Evolutionary conservation across 1,140 invertebrate genomes (phyloP), one percentile per base, ranked within the genome.

Genomic region (Hyphantria cunea): DNA sequence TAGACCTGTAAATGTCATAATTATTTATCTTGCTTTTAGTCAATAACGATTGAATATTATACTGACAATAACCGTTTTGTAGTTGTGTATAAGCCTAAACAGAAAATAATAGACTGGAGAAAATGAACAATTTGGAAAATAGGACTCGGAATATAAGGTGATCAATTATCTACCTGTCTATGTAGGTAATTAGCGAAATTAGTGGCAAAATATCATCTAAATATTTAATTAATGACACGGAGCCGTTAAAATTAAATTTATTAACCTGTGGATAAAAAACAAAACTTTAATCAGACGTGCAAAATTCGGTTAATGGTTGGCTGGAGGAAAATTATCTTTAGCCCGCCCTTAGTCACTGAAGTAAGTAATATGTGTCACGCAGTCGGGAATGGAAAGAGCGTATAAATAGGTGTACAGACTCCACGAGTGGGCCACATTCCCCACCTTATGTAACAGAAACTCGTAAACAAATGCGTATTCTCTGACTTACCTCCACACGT

Each of bases 381-480:
- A 60, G 76, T 70, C 75, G 72, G 70, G 73, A 78, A 79, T 81
- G 81, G 77, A 84, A 83, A 84, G 76, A 80, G 76, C 66, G 66
- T 83, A 85, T 83, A 85, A 85, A 85, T 85, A 83, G 79, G 45
- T 72, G 61, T 56, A 61, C 61, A 73, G 72, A 74, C 76, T 69
- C 63, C 61, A 74, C 61, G 65, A 74, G 66, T 73, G 73, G 66
- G 71, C 67, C 74, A 53, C 54, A 66, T 66, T 66, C 64, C 42
- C 42, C 55, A 70, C 55, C 74, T 86, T 84, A 84, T 83, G 79
- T 83, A 86, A 86, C 76, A 41, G 72, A 67, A 70, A 63, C 67
- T 78, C 80, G 77, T 84, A 86, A 86, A 84, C 83, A 86, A 76
- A 77, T 72, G 68, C 66, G 63, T 59, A 51, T 56, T 51, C 45